Evolutionary conservation across 2,797 vertebrate species (phyloP).

Genomic region (Alcedo quadribrachys): DNA sequence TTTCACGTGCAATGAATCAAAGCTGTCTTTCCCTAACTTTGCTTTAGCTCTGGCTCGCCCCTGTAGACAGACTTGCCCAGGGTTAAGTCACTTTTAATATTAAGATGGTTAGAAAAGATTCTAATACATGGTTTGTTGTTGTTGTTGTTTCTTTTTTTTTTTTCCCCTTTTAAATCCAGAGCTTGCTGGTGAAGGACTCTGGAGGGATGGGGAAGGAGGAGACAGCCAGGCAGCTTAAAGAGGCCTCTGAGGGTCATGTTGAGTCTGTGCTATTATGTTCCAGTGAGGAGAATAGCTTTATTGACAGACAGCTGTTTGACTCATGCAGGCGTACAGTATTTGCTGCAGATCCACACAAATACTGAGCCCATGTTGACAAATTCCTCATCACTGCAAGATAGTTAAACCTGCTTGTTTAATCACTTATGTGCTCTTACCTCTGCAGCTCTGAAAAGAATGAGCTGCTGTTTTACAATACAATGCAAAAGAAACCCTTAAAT

Average conservation of each 20-base stretch:
- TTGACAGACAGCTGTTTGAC: slow-evolving; percentile 61
- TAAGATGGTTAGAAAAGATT: slow-evolving; percentile 30
- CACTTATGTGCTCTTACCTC: slow-evolving; percentile 30
- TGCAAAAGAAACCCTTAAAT: not conserved
- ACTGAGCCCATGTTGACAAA: slow-evolving; percentile 43
- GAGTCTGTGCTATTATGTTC: slow-evolving; percentile 56
- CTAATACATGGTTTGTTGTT: not conserved
- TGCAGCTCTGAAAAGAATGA: not conserved
- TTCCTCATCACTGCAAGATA: slow-evolving; percentile 6
- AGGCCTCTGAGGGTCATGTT: slow-evolving; percentile 57
- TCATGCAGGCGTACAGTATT: slow-evolving; percentile 18
- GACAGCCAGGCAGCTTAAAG: slow-evolving; percentile 57
- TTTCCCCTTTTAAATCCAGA: not conserved
- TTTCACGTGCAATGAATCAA: slow-evolving; percentile 15
- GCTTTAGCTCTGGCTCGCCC: not conserved
- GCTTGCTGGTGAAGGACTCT: slow-evolving; percentile 50
- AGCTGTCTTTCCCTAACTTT: slow-evolving; percentile 50
- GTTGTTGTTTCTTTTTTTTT: too few species aligned
- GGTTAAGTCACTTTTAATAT: slow-evolving; percentile 54
- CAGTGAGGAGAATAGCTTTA: slow-evolving; percentile 34
- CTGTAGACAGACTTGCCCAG: not conserved
- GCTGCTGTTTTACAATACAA: not conserved
- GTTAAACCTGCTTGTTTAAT: slow-evolving; percentile 68
- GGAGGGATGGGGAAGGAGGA: slow-evolving; percentile 58
- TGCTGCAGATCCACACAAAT: slow-evolving; percentile 34